Percentiles rank a stretch among this genome's conserved stretches.
These are phyloP conservation scores for Andrena haemorrhoa DNA, from an alignment of 2,888 invertebrate species.

Conservation along the genomic window DNA sequence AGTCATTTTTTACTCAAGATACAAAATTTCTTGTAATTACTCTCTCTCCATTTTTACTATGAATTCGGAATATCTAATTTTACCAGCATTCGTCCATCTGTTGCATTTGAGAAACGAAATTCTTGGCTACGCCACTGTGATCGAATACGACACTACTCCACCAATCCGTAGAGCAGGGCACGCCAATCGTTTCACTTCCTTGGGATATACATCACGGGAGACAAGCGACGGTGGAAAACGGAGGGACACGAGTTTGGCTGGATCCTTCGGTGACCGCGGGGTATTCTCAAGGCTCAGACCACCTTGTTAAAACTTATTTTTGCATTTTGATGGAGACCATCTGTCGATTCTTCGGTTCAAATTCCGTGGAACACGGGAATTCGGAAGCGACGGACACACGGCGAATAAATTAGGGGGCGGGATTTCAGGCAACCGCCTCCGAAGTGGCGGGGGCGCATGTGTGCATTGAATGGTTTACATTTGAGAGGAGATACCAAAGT, in stretches of 20 bases:
- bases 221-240: constrained; percentile 44
- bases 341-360: constrained; percentile 20
- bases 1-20: neutral
- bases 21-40: neutral
- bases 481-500: neutral
- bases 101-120: neutral
- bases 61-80: neutral
- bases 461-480: constrained; percentile 7
- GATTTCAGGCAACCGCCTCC: constrained; percentile 18
- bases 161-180: neutral
- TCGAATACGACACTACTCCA: neutral
- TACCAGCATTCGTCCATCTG: neutral
- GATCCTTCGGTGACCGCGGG: neutral
- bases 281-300: constrained; percentile 6
- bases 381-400: constrained; percentile 23
- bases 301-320: constrained; percentile 48
- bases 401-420: constrained; percentile 38
- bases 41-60: neutral
- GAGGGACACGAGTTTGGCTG: constrained; percentile 14
- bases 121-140: neutral
- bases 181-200: constrained; percentile 41
- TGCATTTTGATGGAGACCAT: constrained; percentile 42
- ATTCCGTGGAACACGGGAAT: constrained; percentile 9
- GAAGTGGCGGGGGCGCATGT: neutral
- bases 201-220: constrained; percentile 25